These are phyloP conservation scores for Fregata magnificens DNA, from an alignment of 2,113 vertebrate genomes.

Conservation along the genomic window DNA sequence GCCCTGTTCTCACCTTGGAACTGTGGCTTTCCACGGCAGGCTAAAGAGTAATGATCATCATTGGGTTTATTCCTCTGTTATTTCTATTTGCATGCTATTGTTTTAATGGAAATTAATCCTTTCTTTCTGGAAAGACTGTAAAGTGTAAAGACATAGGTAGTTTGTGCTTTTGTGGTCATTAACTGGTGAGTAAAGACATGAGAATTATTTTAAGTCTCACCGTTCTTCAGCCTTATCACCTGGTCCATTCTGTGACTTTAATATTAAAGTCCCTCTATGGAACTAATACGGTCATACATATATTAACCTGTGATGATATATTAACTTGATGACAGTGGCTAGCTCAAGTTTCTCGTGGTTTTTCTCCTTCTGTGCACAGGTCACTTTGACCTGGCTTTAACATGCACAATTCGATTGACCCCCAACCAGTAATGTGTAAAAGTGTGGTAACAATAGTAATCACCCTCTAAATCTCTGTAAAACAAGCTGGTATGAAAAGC, in stretches of 20 bases:
- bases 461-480: background rate
- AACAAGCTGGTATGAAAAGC: background rate
- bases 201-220: background rate
- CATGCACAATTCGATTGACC: background rate
- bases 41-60: background rate
- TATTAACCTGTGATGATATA: background rate
- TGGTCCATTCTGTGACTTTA: background rate
- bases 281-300: background rate
- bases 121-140: background rate
- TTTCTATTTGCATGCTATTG: background rate
- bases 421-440: background rate
- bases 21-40: background rate
- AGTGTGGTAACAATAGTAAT: background rate
- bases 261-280: background rate
- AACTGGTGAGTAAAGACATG: background rate
- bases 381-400: background rate
- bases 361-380: background rate
- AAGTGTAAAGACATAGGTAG: background rate
- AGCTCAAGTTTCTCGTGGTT: background rate
- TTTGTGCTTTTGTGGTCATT: background rate
- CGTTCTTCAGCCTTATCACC: background rate
- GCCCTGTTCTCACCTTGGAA: background rate
- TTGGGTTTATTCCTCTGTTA: background rate
- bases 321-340: background rate
- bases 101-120: background rate